Conservation (phyloP, 2,113 vertebrate genomes). For the Sardina pilchardus region DNA sequence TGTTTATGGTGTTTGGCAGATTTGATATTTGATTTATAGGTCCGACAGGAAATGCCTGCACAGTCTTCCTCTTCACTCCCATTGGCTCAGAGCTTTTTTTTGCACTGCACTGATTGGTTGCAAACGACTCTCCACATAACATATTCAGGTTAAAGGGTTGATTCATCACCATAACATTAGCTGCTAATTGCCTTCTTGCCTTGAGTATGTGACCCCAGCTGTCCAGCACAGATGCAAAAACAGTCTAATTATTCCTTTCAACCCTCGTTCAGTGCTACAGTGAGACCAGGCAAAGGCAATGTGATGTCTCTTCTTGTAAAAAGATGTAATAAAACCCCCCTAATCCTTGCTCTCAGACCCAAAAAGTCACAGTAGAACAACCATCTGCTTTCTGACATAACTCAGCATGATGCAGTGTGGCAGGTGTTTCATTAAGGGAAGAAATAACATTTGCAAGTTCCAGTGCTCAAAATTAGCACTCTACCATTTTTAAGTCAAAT, state of each 20-base stretch:
- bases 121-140: not conserved
- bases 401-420: not conserved
- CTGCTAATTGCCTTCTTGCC: not conserved
- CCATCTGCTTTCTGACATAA: not conserved
- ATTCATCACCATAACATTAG: not conserved
- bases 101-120: not conserved
- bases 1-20: no score
- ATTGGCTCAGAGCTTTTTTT: not conserved
- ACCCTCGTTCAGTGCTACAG: not conserved
- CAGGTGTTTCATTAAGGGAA: not conserved
- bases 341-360: not conserved
- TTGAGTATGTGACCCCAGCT: not conserved
- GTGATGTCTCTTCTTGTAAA: not conserved
- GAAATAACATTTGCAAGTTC: no score
- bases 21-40: no score
- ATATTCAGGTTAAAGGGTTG: not conserved
- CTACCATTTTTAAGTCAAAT: not conserved
- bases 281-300: not conserved
- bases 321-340: not conserved
- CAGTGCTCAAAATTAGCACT: not conserved
- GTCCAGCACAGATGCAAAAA: not conserved
- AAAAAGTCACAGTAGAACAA: not conserved
- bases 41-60: not conserved
- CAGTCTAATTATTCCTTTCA: not conserved
- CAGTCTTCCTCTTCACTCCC: not conserved